These are phyloP conservation scores for Anthopleura xanthogrammica DNA, from an alignment of 92 coral and sea anemone genomes.

Conservation along the genomic window DNA sequence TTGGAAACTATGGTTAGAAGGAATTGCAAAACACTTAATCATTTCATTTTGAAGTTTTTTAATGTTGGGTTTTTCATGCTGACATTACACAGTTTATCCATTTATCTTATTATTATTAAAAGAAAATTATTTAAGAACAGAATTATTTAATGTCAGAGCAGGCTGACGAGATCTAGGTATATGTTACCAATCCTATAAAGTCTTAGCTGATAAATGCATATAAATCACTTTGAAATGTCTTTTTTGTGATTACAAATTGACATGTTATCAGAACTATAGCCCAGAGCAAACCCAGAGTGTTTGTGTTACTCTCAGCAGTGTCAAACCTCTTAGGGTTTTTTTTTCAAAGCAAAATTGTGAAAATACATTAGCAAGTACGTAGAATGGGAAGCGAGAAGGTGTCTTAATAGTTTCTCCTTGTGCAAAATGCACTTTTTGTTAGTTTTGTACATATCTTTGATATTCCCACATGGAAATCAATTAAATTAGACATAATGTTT, in stretches of 20 bases:
- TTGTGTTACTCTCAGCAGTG: neutral
- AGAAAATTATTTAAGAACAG: neutral
- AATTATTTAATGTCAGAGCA: neutral
- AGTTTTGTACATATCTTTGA: neutral
- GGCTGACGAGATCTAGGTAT: neutral
- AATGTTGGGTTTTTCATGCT: neutral
- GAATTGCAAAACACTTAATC: neutral
- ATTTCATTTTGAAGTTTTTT: neutral
- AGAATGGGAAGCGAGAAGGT: neutral
- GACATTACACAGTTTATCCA: neutral
- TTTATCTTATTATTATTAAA: neutral
- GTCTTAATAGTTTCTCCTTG: neutral
- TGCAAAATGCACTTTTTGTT: neutral
- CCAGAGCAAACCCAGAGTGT: slow-evolving; percentile 9
- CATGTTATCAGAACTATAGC: slow-evolving; percentile 10
- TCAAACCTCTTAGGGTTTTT: neutral
- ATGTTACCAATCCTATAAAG: neutral
- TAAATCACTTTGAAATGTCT: slow-evolving; percentile 1
- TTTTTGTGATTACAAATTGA: neutral
- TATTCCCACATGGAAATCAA: neutral
- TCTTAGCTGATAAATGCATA: slow-evolving; percentile 5
- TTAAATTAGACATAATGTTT: neutral
- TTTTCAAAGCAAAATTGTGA: neutral
- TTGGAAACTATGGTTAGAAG: neutral
- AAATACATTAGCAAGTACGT: neutral